phyloP scores from a whole-genome alignment of 2,113 vertebrate species.

The Gulo gulo region DNA sequence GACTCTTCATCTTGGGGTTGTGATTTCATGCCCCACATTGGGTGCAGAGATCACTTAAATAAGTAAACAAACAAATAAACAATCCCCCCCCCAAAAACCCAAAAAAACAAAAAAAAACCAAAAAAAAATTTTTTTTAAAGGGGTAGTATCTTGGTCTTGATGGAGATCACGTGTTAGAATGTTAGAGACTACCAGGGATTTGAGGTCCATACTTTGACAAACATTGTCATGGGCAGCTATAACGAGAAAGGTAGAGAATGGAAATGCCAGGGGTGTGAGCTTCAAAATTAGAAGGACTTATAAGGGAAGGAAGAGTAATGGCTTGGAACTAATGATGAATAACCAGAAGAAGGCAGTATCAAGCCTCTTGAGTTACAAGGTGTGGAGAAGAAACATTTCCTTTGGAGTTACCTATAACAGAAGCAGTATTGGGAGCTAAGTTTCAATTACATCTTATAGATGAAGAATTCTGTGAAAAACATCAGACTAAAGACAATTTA shows the following conservation, averaged over 20 bases:
- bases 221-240: background rate
- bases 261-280: background rate
- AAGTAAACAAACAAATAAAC: background rate
- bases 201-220: background rate
- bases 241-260: no score
- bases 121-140: background rate
- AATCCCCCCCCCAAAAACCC: no score
- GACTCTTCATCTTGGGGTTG: background rate
- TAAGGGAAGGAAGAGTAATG: background rate
- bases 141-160: background rate
- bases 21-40: background rate
- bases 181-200: background rate
- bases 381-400: background rate
- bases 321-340: background rate
- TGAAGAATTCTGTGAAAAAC: background rate
- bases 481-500: background rate
- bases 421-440: background rate
- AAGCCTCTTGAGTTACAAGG: background rate
- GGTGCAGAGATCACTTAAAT: background rate
- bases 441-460: background rate
- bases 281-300: background rate
- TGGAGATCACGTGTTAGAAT: no score
- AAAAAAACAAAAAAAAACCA: no score
- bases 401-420: background rate
- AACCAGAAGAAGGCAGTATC: background rate